Conservation (phyloP, 1,140 invertebrate species). For the Neodiprion fabricii region DNA sequence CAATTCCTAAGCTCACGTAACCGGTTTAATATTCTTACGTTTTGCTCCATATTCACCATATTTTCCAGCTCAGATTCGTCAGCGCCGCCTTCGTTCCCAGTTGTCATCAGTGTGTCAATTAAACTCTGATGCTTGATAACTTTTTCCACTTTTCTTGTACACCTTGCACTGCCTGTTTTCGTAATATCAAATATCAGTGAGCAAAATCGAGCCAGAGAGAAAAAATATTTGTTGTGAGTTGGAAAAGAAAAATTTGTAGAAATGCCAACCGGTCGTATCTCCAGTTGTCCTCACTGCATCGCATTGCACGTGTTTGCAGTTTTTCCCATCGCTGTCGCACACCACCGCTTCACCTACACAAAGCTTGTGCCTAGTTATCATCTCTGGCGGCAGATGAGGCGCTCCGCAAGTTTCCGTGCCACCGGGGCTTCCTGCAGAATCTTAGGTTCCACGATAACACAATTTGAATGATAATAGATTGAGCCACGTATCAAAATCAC, state of each 20-base stretch:
- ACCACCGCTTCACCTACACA: constrained; percentile 38
- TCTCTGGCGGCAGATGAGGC: constrained; percentile 28
- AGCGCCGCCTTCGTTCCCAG: constrained; percentile 32
- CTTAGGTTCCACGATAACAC: background rate
- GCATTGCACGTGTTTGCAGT: constrained; percentile 42
- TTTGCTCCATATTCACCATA: constrained; percentile 27
- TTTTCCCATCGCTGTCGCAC: constrained; percentile 39
- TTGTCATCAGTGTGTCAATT: constrained; percentile 23
- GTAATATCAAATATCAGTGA: background rate
- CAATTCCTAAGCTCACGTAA: background rate
- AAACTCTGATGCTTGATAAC: constrained; percentile 16
- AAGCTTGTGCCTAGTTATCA: constrained; percentile 36
- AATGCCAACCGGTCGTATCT: constrained; percentile 22
- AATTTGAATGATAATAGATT: too few relatives aligned
- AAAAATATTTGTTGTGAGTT: too few relatives aligned
- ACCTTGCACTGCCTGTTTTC: constrained; percentile 12
- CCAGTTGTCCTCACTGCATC: constrained; percentile 35
- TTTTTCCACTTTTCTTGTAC: constrained; percentile 23
- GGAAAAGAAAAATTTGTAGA: background rate
- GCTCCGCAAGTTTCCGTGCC: constrained; percentile 24
- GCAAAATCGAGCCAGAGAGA: background rate
- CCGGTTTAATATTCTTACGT: background rate
- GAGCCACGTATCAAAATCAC: too few relatives aligned
- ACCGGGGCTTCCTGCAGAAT: background rate
- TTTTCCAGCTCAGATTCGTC: constrained; percentile 41